Conservation (phyloP, 1,140 invertebrate species). For the Drosophila sp. region DNA sequence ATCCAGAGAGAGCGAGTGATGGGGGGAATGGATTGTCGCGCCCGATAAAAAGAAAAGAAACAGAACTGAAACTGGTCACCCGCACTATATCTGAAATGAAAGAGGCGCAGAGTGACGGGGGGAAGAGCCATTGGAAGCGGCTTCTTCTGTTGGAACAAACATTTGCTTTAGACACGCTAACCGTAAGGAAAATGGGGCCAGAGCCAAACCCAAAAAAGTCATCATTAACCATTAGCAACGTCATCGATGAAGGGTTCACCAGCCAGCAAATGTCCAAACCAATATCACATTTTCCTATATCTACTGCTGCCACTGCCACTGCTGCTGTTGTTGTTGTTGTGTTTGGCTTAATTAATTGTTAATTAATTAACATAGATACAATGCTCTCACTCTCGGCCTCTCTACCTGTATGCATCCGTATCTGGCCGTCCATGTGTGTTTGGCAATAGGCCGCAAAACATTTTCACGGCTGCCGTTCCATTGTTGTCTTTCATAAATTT, state of each 20-base stretch:
- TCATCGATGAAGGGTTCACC: slow-evolving; percentile 61
- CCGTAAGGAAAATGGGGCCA: slow-evolving; percentile 65
- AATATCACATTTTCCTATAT: slow-evolving; percentile 17
- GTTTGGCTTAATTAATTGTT: slow-evolving; percentile 79
- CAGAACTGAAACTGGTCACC: slow-evolving; percentile 49
- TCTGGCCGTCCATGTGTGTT: slow-evolving; percentile 21
- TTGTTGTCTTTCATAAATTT: slow-evolving; percentile 52
- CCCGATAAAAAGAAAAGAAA: slow-evolving; percentile 60
- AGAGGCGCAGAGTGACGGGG: slow-evolving; percentile 19
- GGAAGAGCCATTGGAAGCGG: slow-evolving; percentile 47
- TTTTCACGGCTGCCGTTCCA: slow-evolving; percentile 72
- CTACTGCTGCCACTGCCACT: slow-evolving; percentile 22
- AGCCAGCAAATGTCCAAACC: slow-evolving; percentile 32
- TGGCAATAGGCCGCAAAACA: slow-evolving; percentile 52
- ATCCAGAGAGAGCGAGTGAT: slow-evolving; percentile 17
- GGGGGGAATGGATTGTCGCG: slow-evolving; percentile 24
- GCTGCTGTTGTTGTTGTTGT: slow-evolving; percentile 32
- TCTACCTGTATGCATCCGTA: slow-evolving; percentile 19
- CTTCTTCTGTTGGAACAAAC: slow-evolving; percentile 55
- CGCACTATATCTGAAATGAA: slow-evolving; percentile 49
- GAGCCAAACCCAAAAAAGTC: slow-evolving; percentile 74
- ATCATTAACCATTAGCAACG: slow-evolving; percentile 80
- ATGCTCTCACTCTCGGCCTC: slow-evolving; percentile 14
- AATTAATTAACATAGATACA: slow-evolving; percentile 82
- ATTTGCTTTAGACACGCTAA: slow-evolving; percentile 73